Conservation (phyloP, 1,140 invertebrate genomes). For the Ctenoplectra terminalis region DNA sequence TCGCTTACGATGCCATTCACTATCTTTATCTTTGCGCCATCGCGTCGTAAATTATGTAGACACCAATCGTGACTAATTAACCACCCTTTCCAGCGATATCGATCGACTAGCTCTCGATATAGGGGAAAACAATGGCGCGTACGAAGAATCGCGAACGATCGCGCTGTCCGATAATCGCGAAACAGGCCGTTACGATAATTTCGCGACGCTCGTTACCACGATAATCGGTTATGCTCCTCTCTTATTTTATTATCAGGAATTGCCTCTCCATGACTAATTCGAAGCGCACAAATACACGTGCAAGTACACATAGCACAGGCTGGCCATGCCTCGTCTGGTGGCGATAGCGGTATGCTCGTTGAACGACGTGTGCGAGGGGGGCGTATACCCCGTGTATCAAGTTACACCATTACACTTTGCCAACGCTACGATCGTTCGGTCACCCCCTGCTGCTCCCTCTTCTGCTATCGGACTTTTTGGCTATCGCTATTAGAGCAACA, state of each 20-base stretch:
- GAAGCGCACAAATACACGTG: constrained; percentile 32
- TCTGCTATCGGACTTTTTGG: constrained; percentile 35
- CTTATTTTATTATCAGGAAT: constrained; percentile 71
- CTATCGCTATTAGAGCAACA: constrained; percentile 19
- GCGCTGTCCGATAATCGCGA: constrained; percentile 57
- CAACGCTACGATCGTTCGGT: constrained; percentile 73
- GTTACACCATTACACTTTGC: constrained; percentile 74
- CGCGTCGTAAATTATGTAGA: constrained; percentile 61
- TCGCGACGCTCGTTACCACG: constrained; percentile 64
- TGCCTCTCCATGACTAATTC: constrained; percentile 69
- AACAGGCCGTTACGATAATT: constrained; percentile 65
- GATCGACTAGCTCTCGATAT: constrained; percentile 53
- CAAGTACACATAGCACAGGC: constrained; percentile 25
- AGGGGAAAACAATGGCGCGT: constrained; percentile 56
- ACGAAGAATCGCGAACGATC: constrained; percentile 67
- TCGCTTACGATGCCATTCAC: constrained; percentile 38
- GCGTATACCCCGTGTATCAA: constrained; percentile 79
- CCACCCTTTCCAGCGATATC: constrained; percentile 54
- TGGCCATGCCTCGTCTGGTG: constrained; percentile 62
- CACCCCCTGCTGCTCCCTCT: constrained; percentile 58
- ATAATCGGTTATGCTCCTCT: constrained; percentile 62
- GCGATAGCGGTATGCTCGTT: constrained; percentile 67
- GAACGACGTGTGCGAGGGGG: constrained; percentile 76
- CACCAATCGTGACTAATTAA: constrained; percentile 71
- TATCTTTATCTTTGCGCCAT: constrained; percentile 54